phyloP scores from a whole-genome alignment of 2,888 invertebrate species.

The Himalopsyche tibetana region DNA sequence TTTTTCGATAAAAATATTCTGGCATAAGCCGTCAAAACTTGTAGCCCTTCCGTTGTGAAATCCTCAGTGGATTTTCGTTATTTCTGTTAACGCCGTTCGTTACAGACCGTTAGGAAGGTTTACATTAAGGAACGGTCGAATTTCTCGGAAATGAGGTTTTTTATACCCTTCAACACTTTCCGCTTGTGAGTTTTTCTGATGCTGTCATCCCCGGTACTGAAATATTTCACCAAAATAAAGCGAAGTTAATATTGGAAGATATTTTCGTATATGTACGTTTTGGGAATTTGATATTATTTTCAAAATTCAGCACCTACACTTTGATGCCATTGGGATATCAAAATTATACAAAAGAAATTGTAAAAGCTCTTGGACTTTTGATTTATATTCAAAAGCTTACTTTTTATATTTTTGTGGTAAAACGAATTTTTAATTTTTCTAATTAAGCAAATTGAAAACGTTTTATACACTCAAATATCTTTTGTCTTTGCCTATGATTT shows the following conservation, averaged over 20 bases:
- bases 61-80: slow-evolving; percentile 22
- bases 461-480: too few species aligned
- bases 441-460: too few species aligned
- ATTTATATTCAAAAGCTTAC: too few species aligned
- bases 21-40: background rate
- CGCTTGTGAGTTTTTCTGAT: slow-evolving; percentile 23
- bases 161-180: slow-evolving; percentile 43
- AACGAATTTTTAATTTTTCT: too few species aligned
- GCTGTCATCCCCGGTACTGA: background rate
- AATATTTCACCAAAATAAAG: slow-evolving; percentile 12
- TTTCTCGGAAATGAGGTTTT: slow-evolving; percentile 41
- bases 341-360: background rate
- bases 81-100: slow-evolving; percentile 42
- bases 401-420: too few species aligned
- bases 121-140: slow-evolving; percentile 38
- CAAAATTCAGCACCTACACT: background rate
- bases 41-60: background rate
- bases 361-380: too few species aligned
- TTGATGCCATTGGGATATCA: background rate
- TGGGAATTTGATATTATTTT: background rate
- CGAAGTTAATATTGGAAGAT: background rate
- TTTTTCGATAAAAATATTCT: background rate
- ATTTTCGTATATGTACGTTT: background rate
- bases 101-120: slow-evolving; percentile 35
- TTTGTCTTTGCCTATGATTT: too few species aligned